Percentiles rank a stretch among this genome's conserved stretches.
Evolutionary conservation across 2,797 vertebrate species (phyloP).

Genomic region (Spatula versicolor): DNA sequence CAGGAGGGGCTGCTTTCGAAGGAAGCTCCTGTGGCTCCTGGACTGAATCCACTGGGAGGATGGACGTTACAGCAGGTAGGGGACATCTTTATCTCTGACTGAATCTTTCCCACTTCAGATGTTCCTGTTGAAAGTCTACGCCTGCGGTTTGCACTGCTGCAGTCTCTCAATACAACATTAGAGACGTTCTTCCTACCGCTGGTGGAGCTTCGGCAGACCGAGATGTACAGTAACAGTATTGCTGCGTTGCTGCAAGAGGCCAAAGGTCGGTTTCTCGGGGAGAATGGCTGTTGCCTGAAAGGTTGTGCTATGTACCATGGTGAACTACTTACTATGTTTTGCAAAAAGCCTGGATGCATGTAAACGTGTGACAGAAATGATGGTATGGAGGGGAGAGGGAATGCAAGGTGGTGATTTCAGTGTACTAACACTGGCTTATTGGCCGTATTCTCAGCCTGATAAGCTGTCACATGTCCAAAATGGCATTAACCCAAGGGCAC

Average conservation of each 20-base stretch:
- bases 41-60: background rate
- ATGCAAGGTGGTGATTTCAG: fast-evolving
- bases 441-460: fast-evolving
- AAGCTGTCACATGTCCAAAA: background rate
- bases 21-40: background rate
- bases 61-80: background rate
- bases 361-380: background rate
- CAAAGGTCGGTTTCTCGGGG: conserved; percentile 83
- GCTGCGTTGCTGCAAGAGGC: conserved; percentile 89
- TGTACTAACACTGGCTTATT: background rate
- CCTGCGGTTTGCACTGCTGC: conserved; percentile 93
- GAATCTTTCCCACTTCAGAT: conserved; percentile 68
- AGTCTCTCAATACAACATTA: conserved; percentile 95
- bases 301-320: fast-evolving
- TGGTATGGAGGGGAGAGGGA: background rate
- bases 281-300: fast-evolving
- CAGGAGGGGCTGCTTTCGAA: background rate
- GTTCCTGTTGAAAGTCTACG: conserved; percentile 93
- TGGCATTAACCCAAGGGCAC: fast-evolving
- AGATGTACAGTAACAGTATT: conserved; percentile 89
- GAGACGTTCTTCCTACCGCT: conserved; percentile 96
- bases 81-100: fast-evolving
- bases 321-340: background rate
- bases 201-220: conserved; percentile 92
- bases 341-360: background rate